phyloP scores from a whole-genome alignment of 2,888 invertebrate species.

The Ornithoptera priamus region DNA sequence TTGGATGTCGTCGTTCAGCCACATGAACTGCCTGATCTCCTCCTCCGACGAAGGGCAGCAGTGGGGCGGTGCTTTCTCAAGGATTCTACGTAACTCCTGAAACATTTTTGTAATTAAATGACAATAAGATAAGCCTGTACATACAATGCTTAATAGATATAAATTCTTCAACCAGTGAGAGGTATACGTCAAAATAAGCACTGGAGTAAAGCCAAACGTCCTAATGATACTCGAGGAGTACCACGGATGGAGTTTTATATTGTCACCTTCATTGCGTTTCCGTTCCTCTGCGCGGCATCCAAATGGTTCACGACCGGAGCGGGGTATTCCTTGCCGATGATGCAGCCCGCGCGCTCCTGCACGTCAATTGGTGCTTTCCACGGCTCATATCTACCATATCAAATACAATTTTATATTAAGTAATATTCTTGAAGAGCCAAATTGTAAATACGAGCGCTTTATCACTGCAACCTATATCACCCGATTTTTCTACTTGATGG shows the following conservation, averaged over 20 bases:
- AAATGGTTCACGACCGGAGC: conserved; percentile 83
- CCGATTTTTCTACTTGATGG: too few relatives aligned
- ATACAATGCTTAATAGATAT: too few relatives aligned
- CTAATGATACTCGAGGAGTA: too few relatives aligned
- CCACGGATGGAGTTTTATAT: too few relatives aligned
- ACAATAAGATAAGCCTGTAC: too few relatives aligned
- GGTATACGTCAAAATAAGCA: too few relatives aligned
- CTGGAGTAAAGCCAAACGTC: too few relatives aligned
- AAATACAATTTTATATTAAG: too few relatives aligned
- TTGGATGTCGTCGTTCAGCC: conserved; percentile 67
- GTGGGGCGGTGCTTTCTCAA: conserved; percentile 79
- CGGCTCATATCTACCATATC: conserved; percentile 80
- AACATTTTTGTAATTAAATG: neutral
- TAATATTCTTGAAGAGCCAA: too few relatives aligned
- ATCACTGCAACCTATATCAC: too few relatives aligned
- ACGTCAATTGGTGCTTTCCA: conserved; percentile 84
- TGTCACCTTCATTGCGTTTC: conserved; percentile 69
- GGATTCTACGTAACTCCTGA: conserved; percentile 62
- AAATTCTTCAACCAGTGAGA: too few relatives aligned
- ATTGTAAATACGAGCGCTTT: too few relatives aligned
- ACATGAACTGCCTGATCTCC: conserved; percentile 83
- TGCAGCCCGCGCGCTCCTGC: conserved; percentile 82
- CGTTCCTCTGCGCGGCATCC: conserved; percentile 75
- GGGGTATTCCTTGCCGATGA: conserved; percentile 85
- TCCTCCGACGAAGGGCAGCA: conserved; percentile 84